Conservation (phyloP, 2,888 invertebrate genomes). For the Brachypterus glaber region DNA sequence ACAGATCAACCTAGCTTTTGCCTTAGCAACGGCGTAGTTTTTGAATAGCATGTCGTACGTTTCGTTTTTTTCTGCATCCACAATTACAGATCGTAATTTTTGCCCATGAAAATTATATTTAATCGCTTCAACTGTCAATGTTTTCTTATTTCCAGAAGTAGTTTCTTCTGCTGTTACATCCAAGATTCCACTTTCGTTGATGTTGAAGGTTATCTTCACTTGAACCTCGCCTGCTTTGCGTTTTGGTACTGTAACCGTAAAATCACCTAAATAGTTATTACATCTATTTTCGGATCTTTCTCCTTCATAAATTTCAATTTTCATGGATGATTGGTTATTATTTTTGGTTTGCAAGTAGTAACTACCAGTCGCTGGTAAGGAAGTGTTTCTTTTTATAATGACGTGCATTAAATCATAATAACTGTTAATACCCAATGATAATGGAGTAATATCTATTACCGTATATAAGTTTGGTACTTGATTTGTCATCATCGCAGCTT, state of each 20-base stretch:
- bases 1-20: too few relatives aligned
- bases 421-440: slow-evolving; percentile 21
- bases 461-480: slow-evolving; percentile 10
- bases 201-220: slow-evolving; percentile 12
- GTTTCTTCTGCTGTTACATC: slow-evolving; percentile 16
- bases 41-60: too few relatives aligned
- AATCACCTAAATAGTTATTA: slow-evolving; percentile 19
- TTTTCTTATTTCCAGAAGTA: slow-evolving; percentile 9
- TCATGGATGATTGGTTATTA: slow-evolving; percentile 12
- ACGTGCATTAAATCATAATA: slow-evolving; percentile 17
- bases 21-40: too few relatives aligned
- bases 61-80: too few relatives aligned
- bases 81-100: too few relatives aligned
- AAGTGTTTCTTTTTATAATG: slow-evolving; percentile 19
- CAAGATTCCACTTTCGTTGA: slow-evolving; percentile 21
- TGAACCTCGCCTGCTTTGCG: slow-evolving; percentile 17
- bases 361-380: slow-evolving; percentile 16
- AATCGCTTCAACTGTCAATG: too few relatives aligned
- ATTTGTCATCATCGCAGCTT: slow-evolving; percentile 19
- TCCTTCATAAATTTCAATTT: slow-evolving; percentile 19
- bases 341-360: too few relatives aligned
- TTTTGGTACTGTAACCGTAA: slow-evolving; percentile 15
- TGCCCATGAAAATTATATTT: too few relatives aligned
- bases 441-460: slow-evolving; percentile 22
- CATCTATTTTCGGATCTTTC: slow-evolving; percentile 18